Conservation (phyloP, 2,888 invertebrate genomes). For the Rhaphigaster nebulosa region DNA sequence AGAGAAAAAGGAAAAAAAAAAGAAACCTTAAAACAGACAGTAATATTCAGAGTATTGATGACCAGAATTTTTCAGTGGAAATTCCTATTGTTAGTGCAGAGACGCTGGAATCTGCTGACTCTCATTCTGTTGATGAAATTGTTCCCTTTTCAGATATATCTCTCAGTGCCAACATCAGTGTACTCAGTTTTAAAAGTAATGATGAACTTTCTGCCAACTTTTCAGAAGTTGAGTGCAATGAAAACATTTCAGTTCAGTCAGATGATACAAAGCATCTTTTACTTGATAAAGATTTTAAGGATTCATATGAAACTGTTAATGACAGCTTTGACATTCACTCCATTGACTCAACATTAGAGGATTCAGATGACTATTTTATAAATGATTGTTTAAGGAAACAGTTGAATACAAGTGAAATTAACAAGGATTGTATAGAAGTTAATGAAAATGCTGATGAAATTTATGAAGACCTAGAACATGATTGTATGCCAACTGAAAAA, state of each 20-base stretch:
- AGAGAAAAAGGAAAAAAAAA: constrained; percentile 43
- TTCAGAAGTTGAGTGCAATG: not conserved
- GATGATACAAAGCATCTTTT: not conserved
- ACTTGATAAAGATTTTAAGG: not conserved
- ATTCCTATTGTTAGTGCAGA: constrained; percentile 6
- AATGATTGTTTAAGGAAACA: not conserved
- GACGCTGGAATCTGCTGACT: not conserved
- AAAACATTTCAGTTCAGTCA: not conserved
- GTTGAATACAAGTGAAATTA: not conserved
- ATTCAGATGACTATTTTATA: not conserved
- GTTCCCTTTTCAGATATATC: not conserved
- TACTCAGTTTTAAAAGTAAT: constrained; percentile 2
- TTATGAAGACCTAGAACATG: not conserved
- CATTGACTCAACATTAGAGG: not conserved
- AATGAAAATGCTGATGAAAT: not conserved
- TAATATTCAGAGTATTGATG: not conserved
- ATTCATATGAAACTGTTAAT: not conserved
- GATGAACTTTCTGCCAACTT: not conserved
- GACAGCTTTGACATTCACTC: not conserved
- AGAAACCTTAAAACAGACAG: not conserved
- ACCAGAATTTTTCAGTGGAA: not conserved
- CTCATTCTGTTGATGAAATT: constrained; percentile 19
- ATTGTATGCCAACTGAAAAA: not conserved
- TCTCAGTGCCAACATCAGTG: not conserved
- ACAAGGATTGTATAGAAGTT: not conserved